Conservation (phyloP, 2,888 invertebrate species). For the Smittia sp. region DNA sequence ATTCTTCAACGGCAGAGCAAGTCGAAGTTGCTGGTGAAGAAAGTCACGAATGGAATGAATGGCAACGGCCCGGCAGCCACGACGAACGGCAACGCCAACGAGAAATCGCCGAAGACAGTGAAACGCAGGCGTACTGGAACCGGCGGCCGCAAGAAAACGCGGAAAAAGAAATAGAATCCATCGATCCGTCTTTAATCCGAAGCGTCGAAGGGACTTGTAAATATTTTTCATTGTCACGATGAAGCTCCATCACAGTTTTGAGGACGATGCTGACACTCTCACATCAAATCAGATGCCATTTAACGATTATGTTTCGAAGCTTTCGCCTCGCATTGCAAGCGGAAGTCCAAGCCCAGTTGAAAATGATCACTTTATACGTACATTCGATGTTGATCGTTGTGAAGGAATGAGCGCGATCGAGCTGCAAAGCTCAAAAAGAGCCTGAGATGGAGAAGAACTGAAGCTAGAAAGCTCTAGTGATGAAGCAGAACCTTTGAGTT, state of each 20-base stretch:
- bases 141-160: slow-evolving; percentile 28
- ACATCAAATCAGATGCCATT: slow-evolving; percentile 25
- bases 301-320: background rate
- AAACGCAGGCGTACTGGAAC: slow-evolving; percentile 38
- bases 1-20: slow-evolving; percentile 40
- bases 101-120: slow-evolving; percentile 33
- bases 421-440: no score
- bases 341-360: slow-evolving; percentile 6
- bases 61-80: background rate
- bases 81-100: slow-evolving; percentile 28
- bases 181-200: background rate
- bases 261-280: background rate
- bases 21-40: slow-evolving; percentile 20
- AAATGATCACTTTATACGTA: background rate
- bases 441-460: no score
- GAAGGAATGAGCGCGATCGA: no score
- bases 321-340: background rate
- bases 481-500: no score
- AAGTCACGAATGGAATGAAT: background rate
- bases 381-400: background rate
- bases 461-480: no score
- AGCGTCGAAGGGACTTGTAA: background rate
- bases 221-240: background rate
- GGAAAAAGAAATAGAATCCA: slow-evolving; percentile 41
- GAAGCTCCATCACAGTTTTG: background rate